Evolutionary conservation across 35 echinoderm and acorn worm species (phyloP).

Genomic region (Ophiothrix spiculata): DNA sequence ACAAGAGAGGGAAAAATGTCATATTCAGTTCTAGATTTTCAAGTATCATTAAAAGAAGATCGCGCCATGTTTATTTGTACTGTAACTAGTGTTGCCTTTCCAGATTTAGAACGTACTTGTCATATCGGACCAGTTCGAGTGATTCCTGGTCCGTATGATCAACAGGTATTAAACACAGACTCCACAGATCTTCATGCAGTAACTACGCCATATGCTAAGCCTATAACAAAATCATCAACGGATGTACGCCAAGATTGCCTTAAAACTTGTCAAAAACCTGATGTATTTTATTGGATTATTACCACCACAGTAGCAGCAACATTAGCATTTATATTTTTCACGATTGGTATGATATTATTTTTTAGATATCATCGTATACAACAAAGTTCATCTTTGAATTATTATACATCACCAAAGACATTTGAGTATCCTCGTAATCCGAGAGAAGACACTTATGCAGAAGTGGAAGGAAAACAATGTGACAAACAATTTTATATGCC

Average conservation of each 20-base stretch:
- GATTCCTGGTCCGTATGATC: neutral
- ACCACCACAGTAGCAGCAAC: neutral
- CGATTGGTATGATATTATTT: neutral
- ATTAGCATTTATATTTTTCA: neutral
- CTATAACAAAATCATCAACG: neutral
- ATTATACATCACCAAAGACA: neutral
- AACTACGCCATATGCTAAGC: too few species aligned
- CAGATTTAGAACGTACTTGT: neutral
- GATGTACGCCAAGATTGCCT: neutral
- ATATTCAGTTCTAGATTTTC: neutral
- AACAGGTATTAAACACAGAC: neutral
- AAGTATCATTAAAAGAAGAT: neutral
- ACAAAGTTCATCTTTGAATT: neutral
- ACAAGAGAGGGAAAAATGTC: neutral
- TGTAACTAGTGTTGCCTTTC: neutral
- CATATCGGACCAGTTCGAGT: neutral
- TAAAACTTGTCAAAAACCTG: neutral
- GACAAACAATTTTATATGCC: slow-evolving; percentile 2
- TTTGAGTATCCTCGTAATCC: neutral
- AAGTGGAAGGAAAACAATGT: neutral
- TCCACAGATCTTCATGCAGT: neutral
- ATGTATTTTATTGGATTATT: slow-evolving; percentile 1
- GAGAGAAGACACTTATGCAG: neutral
- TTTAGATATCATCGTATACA: neutral
- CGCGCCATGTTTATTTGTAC: neutral